phyloP scores from a whole-genome alignment of 2,113 vertebrate species.

The Peromyscus maniculatus region DNA sequence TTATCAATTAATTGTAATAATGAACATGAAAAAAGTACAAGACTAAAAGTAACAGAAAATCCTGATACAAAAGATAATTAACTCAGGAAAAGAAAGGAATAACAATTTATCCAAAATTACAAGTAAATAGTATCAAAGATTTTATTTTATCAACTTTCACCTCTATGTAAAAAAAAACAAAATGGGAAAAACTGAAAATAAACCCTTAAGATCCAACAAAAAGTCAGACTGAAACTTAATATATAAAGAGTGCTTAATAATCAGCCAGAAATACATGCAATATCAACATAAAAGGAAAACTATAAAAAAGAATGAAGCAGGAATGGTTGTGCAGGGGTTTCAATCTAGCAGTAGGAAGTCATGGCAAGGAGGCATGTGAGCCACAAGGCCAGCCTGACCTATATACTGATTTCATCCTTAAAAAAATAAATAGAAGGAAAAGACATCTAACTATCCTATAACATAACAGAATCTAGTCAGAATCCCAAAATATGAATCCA shows the following conservation, averaged over 20 bases:
- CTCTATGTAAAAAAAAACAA: neutral
- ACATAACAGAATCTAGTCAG: neutral
- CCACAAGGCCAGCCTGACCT: neutral
- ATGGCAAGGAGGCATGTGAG: neutral
- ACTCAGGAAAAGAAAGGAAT: neutral
- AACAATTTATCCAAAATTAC: neutral
- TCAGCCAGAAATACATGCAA: neutral
- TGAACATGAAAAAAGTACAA: neutral
- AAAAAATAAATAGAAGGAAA: neutral
- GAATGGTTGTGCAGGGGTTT: neutral
- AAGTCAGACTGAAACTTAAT: neutral
- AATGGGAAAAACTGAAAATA: neutral
- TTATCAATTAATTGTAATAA: neutral
- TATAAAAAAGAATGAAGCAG: neutral
- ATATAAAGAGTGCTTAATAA: neutral
- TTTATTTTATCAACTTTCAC: neutral
- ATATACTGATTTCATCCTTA: neutral
- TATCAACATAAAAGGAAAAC: neutral
- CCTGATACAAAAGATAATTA: neutral
- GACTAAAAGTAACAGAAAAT: neutral
- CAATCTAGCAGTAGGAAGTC: neutral
- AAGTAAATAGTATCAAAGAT: neutral
- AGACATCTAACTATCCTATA: neutral
- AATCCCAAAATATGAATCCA: neutral
- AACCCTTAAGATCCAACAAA: neutral